Percentiles rank a stretch among this genome's conserved stretches.
These are phyloP conservation scores for Lumbricus terrestris DNA, from an alignment of 2,888 invertebrate species.

Conservation along the genomic window DNA sequence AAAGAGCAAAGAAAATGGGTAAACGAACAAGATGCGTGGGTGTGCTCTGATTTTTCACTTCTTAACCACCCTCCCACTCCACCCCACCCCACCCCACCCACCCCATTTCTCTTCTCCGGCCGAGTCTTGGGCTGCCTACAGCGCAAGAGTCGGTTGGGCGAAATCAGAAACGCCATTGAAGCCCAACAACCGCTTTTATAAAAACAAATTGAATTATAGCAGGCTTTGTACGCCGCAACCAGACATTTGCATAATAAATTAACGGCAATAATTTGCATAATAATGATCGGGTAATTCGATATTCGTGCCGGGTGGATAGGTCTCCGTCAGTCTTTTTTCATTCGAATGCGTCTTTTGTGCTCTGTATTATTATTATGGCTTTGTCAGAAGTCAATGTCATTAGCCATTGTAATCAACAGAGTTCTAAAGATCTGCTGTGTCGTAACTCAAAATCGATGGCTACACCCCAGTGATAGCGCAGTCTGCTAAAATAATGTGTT, in stretches of 20 bases:
- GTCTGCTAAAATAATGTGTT: background rate
- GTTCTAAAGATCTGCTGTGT: background rate
- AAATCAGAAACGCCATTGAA: background rate
- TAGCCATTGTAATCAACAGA: background rate
- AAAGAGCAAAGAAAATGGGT: background rate
- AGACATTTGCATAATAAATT: background rate
- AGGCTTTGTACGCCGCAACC: background rate
- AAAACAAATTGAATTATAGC: background rate
- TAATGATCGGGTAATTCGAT: background rate
- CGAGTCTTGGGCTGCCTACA: background rate
- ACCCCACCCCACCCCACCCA: too few species aligned
- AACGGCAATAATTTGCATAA: background rate
- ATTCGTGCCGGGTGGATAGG: too few species aligned
- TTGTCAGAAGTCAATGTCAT: background rate
- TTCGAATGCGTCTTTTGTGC: background rate
- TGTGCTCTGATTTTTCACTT: background rate
- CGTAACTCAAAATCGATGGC: background rate
- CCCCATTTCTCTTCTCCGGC: background rate
- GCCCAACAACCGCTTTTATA: background rate
- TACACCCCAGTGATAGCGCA: background rate
- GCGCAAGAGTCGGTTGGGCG: background rate
- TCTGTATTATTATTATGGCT: too few species aligned
- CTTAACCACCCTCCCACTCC: background rate
- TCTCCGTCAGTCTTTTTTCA: too few species aligned
- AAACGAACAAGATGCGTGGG: background rate